A percentile compares a stretch with the other conserved stretches of the same genome.
Evolutionary conservation across 2,797 vertebrate genomes (phyloP).

Genomic region (Lepidocolaptes lacrymiger): DNA sequence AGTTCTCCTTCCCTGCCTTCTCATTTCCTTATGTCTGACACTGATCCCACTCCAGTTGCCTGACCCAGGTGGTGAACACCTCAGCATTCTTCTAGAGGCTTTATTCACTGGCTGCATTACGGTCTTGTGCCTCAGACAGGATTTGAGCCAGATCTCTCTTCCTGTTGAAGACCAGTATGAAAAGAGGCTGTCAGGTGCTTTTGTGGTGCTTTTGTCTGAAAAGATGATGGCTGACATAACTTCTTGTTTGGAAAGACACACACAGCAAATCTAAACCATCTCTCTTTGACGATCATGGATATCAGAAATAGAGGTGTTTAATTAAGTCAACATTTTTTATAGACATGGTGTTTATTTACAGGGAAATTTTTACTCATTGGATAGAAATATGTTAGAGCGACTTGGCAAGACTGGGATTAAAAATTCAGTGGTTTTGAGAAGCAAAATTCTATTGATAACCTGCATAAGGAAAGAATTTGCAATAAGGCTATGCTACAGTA

Average conservation of each 20-base stretch:
- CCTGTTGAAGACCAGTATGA: background rate
- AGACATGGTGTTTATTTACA: background rate
- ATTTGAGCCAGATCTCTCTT: background rate
- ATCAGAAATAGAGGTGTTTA: background rate
- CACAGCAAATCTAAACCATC: background rate
- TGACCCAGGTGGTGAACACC: background rate
- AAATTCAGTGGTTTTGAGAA: background rate
- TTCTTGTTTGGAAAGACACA: background rate
- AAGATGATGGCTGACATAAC: background rate
- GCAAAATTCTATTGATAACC: background rate
- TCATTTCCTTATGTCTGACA: background rate
- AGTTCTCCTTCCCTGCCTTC: constrained; percentile 20
- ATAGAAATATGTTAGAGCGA: background rate
- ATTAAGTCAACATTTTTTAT: background rate
- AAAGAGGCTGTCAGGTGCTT: background rate
- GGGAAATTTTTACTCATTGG: background rate
- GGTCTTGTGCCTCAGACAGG: background rate
- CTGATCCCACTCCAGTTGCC: background rate
- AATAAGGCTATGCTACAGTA: background rate
- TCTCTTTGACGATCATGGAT: background rate
- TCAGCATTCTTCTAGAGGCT: background rate
- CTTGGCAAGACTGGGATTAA: background rate
- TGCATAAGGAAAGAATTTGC: background rate
- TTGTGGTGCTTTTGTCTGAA: background rate
- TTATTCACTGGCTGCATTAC: background rate